phyloP scores from a whole-genome alignment of 1,140 invertebrate genomes.

The Dendrolimus kikuchii region DNA sequence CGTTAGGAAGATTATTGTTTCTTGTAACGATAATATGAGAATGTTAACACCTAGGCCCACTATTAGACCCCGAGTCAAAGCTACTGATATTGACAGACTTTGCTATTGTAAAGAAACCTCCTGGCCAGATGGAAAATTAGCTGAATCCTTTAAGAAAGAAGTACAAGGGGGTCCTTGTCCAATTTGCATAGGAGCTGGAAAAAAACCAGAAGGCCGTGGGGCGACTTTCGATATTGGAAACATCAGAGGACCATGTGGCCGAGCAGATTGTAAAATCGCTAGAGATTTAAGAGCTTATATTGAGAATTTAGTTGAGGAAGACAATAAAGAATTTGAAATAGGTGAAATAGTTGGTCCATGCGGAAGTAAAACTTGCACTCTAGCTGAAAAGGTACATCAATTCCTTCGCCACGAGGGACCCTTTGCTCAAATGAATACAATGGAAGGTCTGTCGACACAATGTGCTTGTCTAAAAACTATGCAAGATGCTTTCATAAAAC shows the following conservation, averaged over 20 bases:
- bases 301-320: conserved; percentile 56
- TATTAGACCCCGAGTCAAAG: conserved; percentile 47
- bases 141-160: conserved; percentile 44
- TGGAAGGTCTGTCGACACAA: conserved; percentile 48
- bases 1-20: conserved; percentile 54
- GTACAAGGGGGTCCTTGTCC: conserved; percentile 44
- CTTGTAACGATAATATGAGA: conserved; percentile 66
- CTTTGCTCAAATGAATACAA: conserved; percentile 29
- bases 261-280: conserved; percentile 54
- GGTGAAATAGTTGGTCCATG: conserved; percentile 55
- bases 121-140: conserved; percentile 47
- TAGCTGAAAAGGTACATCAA: conserved; percentile 52
- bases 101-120: conserved; percentile 55
- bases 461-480: conserved; percentile 54
- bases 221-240: conserved; percentile 54
- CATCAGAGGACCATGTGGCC: conserved; percentile 60
- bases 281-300: conserved; percentile 56
- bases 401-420: conserved; percentile 50
- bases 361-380: conserved; percentile 53
- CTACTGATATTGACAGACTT: conserved; percentile 56
- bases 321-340: conserved; percentile 46
- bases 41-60: conserved; percentile 61
- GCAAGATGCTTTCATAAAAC: conserved; percentile 40
- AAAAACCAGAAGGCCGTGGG: conserved; percentile 23
- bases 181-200: conserved; percentile 37